Conservation (phyloP, 2,797 vertebrate species). For the Lagodon rhomboides region DNA sequence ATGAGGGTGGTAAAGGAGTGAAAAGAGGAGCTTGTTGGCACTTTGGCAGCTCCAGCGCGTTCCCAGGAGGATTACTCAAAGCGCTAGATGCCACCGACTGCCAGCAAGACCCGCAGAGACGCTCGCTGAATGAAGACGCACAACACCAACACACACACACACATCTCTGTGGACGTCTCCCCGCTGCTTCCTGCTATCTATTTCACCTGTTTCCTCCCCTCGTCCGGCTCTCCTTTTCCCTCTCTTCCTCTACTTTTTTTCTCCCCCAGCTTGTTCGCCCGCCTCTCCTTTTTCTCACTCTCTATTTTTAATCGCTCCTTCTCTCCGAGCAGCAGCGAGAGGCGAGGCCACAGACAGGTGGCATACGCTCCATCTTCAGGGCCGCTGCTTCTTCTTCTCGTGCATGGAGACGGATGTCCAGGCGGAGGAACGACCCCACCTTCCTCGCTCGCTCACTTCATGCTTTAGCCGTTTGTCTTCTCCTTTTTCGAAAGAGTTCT, state of each 20-base stretch:
- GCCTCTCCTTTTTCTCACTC: background rate
- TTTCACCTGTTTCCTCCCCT: slow-evolving; percentile 51
- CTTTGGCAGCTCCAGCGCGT: slow-evolving; percentile 83
- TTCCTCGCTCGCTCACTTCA: slow-evolving; percentile 28
- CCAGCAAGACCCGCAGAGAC: slow-evolving; percentile 70
- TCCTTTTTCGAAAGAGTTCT: slow-evolving; percentile 6
- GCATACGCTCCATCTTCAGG: slow-evolving; percentile 46
- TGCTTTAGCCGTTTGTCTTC: slow-evolving; percentile 40
- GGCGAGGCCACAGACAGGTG: slow-evolving; percentile 52
- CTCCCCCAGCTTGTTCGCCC: slow-evolving; percentile 3
- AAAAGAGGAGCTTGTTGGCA: slow-evolving; percentile 82
- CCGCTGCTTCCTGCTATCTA: slow-evolving; percentile 27
- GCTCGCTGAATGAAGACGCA: slow-evolving; percentile 72
- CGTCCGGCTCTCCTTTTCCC: background rate
- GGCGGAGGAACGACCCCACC: slow-evolving; percentile 6
- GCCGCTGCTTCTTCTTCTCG: slow-evolving; percentile 24
- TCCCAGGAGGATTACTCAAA: slow-evolving; percentile 89
- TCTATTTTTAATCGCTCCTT: slow-evolving; percentile 23
- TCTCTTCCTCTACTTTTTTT: slow-evolving; percentile 9
- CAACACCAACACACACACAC: slow-evolving; percentile 34
- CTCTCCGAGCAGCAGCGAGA: slow-evolving; percentile 37
- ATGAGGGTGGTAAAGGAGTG: slow-evolving; percentile 60
- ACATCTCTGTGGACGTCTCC: slow-evolving; percentile 34
- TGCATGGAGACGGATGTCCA: slow-evolving; percentile 1
- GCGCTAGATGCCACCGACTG: slow-evolving; percentile 73